phyloP scores from a whole-genome alignment of 2,888 invertebrate species.

The Phalangium opilio region DNA sequence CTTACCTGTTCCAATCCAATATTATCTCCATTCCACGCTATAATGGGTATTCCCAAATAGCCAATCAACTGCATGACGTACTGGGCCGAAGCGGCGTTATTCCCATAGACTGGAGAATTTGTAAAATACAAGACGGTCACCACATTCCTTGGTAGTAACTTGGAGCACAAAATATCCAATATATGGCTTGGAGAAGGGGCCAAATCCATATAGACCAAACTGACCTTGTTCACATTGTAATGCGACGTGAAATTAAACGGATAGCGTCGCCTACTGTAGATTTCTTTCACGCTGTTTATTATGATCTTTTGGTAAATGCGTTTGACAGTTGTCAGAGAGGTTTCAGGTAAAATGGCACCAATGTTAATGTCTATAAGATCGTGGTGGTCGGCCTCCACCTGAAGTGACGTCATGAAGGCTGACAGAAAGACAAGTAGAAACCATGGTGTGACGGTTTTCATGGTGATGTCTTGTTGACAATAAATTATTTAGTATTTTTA shows the following conservation, averaged over 20 bases:
- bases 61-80: slow-evolving; percentile 85
- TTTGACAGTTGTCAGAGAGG: slow-evolving; percentile 15
- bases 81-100: slow-evolving; percentile 82
- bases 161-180: slow-evolving; percentile 25
- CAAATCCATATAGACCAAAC: slow-evolving; percentile 34
- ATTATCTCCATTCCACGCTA: slow-evolving; percentile 96
- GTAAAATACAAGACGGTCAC: slow-evolving; percentile 67
- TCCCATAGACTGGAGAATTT: slow-evolving; percentile 80
- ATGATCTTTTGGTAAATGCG: slow-evolving; percentile 17
- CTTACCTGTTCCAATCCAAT: slow-evolving; percentile 54
- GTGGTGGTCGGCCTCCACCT: slow-evolving; percentile 1
- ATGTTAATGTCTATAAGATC: slow-evolving; percentile 7
- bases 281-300: slow-evolving; percentile 13
- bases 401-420: neutral
- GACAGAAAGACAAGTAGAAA: too few species aligned
- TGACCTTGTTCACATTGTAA: too few species aligned
- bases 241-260: too few species aligned
- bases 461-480: too few species aligned
- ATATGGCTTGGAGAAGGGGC: slow-evolving; percentile 24
- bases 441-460: too few species aligned
- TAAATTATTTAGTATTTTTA: too few species aligned
- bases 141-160: slow-evolving; percentile 23
- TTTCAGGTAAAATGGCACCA: slow-evolving; percentile 19
- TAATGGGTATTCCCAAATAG: slow-evolving; percentile 86
- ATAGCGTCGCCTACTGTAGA: neutral